A percentile compares a stretch with the other conserved stretches of the same genome.
Conservation (phyloP, 2,888 invertebrate species). For the Mactromeris polynyma region DNA sequence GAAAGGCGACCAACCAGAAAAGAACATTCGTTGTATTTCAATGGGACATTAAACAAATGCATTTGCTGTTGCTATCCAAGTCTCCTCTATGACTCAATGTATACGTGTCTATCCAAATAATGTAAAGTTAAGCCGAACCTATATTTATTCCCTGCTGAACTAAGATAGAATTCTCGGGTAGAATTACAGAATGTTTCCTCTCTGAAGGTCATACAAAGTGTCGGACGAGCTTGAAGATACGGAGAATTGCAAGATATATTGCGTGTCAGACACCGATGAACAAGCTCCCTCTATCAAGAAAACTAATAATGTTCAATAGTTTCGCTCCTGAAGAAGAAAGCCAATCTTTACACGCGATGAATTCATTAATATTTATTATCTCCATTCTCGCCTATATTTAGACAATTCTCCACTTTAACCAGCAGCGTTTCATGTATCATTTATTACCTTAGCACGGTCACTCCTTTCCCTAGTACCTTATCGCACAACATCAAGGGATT, state of each 20-base stretch:
- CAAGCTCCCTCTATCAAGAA: slow-evolving; percentile 29
- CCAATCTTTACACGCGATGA: slow-evolving; percentile 54
- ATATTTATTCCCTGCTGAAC: too few relatives aligned
- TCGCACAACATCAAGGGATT: not conserved
- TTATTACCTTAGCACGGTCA: not conserved
- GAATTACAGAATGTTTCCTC: not conserved
- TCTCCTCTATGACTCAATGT: too few relatives aligned
- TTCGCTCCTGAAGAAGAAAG: slow-evolving; percentile 40
- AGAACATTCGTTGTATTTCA: too few relatives aligned
- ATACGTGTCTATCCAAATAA: too few relatives aligned
- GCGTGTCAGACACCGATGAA: slow-evolving; percentile 28
- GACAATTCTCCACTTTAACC: not conserved
- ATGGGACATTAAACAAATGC: too few relatives aligned
- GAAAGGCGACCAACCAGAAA: too few relatives aligned
- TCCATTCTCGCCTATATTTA: slow-evolving; percentile 10
- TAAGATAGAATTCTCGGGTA: not conserved
- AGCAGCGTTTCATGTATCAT: not conserved
- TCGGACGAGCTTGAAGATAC: not conserved
- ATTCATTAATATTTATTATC: slow-evolving; percentile 63
- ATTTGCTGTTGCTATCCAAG: too few relatives aligned
- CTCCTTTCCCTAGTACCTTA: not conserved
- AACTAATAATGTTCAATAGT: slow-evolving; percentile 50
- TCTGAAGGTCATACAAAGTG: not conserved
- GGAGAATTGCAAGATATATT: not conserved
- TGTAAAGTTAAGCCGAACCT: too few relatives aligned